Evolutionary conservation across 2,888 invertebrate species (phyloP), one percentile per base, ranked within the genome.

Genomic region (Drosophila cracens): DNA sequence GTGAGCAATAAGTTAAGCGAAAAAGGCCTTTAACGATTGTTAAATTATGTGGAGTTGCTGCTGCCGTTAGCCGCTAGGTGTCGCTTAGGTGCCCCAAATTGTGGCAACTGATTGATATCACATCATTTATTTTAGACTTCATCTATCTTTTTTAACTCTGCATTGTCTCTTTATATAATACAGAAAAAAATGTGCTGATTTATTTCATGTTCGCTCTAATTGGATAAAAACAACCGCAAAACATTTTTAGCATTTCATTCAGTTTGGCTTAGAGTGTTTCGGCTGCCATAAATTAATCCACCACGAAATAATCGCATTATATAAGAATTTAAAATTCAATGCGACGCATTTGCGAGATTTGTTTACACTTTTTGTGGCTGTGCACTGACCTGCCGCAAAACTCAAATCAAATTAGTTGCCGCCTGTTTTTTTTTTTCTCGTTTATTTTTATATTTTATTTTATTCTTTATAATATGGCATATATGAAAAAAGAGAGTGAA

Each of bases 321-420:
- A 78, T 81, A 81, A 83, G 72, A 52, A 63, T 79, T 67, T 52
- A 46, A 43, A 59, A 70, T 49, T 59, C 58, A 56, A 53, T 34
- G 52, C 65, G 57, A 52, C 53, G 66, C 51, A 70, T 52, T 59
- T 60, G 51, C 25, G 4, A 8, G 16, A 58, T 61, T 49, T 54
- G 52, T 56, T 53, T 68, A 49, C n/a, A 29, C 57, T 46, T 66
- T 38, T 40, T 63, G 40, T 51, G 52, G 52, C 53, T 71, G 56
- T 62, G 31, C 18, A 72, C 85, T 81, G 85, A 85, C 85, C 85
- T 87, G 68, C 75, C 89, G 51, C 87, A 83, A 88, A 48, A 54
- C 77, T 67, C 54, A 69, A 62, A 74, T 64, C 38, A 81, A 79
- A 74, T 75, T 82, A 68, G 67, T 68, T 58, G 68, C 56, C 53